phyloP scores from a whole-genome alignment of 2,797 vertebrate species.

The Danio jaintianensis region DNA sequence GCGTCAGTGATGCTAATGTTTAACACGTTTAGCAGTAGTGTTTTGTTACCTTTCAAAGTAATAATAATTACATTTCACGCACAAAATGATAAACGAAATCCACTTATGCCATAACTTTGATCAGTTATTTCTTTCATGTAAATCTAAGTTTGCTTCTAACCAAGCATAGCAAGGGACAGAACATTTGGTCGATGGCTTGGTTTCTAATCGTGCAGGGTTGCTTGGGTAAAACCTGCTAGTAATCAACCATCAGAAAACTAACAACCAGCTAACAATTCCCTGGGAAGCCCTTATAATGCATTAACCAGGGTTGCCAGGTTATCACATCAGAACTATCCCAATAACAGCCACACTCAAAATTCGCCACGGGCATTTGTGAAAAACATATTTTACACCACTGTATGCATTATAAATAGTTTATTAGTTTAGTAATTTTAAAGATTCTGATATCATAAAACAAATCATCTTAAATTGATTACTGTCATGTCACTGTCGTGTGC shows the following conservation, averaged over 20 bases:
- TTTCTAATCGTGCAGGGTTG: neutral
- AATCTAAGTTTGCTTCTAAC: neutral
- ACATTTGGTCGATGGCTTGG: neutral
- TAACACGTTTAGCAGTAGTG: neutral
- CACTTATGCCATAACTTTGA: neutral
- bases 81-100: neutral
- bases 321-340: no score
- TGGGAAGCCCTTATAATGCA: neutral
- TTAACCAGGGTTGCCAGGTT: no score
- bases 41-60: neutral
- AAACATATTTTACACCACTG: no score
- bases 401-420: no score
- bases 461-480: no score
- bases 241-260: neutral
- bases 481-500: no score
- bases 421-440: no score
- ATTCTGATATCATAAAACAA: no score
- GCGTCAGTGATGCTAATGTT: no score
- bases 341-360: no score
- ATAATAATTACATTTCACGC: neutral
- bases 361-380: no score
- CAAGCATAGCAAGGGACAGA: neutral
- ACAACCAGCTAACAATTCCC: neutral
- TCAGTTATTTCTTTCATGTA: neutral
- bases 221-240: neutral